These are phyloP conservation scores for Temnothorax unifasciatus DNA, from an alignment of 2,888 invertebrate species.

Conservation along the genomic window DNA sequence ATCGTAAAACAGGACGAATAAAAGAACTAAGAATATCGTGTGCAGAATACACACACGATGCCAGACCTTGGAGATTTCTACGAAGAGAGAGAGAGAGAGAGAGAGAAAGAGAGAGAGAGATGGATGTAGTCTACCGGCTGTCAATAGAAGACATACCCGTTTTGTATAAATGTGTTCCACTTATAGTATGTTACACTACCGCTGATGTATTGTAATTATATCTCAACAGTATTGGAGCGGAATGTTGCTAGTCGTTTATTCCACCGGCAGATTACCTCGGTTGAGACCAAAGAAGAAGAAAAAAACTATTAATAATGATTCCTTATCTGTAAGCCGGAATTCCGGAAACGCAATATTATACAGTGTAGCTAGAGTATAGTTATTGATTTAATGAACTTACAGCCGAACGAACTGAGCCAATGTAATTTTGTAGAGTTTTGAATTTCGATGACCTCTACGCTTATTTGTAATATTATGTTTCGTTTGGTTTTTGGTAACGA, in stretches of 20 bases:
- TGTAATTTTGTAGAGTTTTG: slow-evolving; percentile 12
- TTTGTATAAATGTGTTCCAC: slow-evolving; percentile 13
- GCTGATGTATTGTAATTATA: slow-evolving; percentile 34
- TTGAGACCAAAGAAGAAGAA: slow-evolving; percentile 46
- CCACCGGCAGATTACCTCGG: slow-evolving; percentile 37
- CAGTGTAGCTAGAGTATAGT: neutral
- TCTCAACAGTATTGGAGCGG: slow-evolving; percentile 36
- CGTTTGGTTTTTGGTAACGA: neutral
- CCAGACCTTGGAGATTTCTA: slow-evolving; percentile 6
- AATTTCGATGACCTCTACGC: slow-evolving; percentile 2
- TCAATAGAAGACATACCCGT: neutral
- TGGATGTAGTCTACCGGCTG: neutral
- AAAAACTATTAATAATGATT: slow-evolving; percentile 11
- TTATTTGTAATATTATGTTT: slow-evolving; percentile 3
- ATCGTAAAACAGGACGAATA: slow-evolving; percentile 44
- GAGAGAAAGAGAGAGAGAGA: neutral
- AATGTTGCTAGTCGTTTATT: slow-evolving; percentile 44
- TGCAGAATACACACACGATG: neutral
- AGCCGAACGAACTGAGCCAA: neutral
- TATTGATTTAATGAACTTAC: neutral
- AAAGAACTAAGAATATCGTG: slow-evolving; percentile 6
- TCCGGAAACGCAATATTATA: neutral
- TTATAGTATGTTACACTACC: neutral
- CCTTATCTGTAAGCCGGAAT: neutral
- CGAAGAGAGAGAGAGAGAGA: neutral